These are phyloP conservation scores for Neelides sp. DNA, from an alignment of 1,140 invertebrate species.

Conservation along the genomic window DNA sequence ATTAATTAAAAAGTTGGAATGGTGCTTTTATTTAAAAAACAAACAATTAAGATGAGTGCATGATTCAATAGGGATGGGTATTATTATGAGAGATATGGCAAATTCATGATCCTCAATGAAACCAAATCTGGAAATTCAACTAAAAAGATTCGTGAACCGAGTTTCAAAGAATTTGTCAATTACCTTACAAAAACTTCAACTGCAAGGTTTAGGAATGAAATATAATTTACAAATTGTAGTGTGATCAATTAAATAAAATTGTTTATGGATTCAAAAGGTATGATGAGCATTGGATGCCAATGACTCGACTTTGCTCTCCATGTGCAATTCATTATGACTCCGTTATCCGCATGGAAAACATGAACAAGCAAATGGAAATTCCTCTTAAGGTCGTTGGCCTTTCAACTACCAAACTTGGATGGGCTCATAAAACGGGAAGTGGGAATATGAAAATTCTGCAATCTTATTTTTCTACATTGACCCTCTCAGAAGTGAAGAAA, in stretches of 20 bases:
- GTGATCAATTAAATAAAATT: not conserved
- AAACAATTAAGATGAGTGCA: too few species aligned
- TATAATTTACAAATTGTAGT: not conserved
- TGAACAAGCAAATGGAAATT: slow-evolving; percentile 26
- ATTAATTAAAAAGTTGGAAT: not conserved
- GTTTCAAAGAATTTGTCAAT: slow-evolving; percentile 40
- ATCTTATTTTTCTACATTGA: slow-evolving; percentile 21
- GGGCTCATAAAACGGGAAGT: slow-evolving; percentile 22
- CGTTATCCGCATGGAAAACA: slow-evolving; percentile 29
- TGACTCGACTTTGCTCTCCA: slow-evolving; percentile 73
- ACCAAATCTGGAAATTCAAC: slow-evolving; percentile 3
- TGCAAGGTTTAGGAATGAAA: slow-evolving; percentile 15
- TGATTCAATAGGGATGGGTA: slow-evolving; percentile 20
- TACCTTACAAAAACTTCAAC: slow-evolving; percentile 33
- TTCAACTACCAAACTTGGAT: slow-evolving; percentile 6
- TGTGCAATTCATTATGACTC: slow-evolving; percentile 57
- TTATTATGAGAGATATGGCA: slow-evolving; percentile 26
- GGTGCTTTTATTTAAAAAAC: too few species aligned
- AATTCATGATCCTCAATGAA: slow-evolving; percentile 15
- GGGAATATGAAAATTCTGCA: slow-evolving; percentile 14
- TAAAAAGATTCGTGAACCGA: too few species aligned
- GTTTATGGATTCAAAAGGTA: slow-evolving; percentile 37
- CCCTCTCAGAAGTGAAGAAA: slow-evolving; percentile 22
- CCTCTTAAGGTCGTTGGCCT: slow-evolving; percentile 13
- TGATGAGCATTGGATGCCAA: slow-evolving; percentile 85